phyloP scores from a whole-genome alignment of 2,113 vertebrate genomes.

The Entelurus aequoreus region DNA sequence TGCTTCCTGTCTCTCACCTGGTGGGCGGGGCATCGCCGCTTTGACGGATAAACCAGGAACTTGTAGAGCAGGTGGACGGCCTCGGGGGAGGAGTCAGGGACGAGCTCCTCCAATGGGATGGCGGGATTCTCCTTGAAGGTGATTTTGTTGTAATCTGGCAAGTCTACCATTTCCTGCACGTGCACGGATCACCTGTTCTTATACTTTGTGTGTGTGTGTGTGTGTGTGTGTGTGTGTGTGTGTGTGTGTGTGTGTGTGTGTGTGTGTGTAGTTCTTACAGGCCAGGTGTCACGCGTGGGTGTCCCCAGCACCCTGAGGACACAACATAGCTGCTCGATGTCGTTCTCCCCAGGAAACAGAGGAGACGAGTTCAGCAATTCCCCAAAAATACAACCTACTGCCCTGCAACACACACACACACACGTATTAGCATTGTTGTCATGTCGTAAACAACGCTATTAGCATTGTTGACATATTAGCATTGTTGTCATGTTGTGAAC shows the following conservation, averaged over 20 bases:
- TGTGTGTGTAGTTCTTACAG: conserved; percentile 75
- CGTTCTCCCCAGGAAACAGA: conserved; percentile 87
- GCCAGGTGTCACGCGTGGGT: conserved; percentile 79
- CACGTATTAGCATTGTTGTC: neutral
- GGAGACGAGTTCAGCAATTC: conserved; percentile 85
- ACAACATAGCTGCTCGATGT: conserved; percentile 90
- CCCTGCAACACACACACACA: conserved; percentile 67
- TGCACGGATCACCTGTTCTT: neutral
- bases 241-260: too few relatives aligned
- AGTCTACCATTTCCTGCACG: conserved; percentile 78
- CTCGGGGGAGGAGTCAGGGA: conserved; percentile 79
- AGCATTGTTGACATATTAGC: too few relatives aligned
- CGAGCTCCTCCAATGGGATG: conserved; percentile 79
- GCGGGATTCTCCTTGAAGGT: conserved; percentile 85
- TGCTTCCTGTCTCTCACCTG: conserved; percentile 62
- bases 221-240: conserved; percentile 4
- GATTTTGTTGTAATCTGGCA: conserved; percentile 91
- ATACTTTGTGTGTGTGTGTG: neutral
- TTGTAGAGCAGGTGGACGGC: conserved; percentile 77
- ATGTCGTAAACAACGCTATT: too few relatives aligned
- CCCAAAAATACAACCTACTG: conserved; percentile 86
- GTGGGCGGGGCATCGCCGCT: conserved; percentile 69
- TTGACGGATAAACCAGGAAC: conserved; percentile 82
- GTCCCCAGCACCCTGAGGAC: conserved; percentile 85
- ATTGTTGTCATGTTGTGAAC: too few relatives aligned